Base-by-base conservation (phyloP, 35 echinoderm and acorn worm species). In the Chiridota heheva region DNA sequence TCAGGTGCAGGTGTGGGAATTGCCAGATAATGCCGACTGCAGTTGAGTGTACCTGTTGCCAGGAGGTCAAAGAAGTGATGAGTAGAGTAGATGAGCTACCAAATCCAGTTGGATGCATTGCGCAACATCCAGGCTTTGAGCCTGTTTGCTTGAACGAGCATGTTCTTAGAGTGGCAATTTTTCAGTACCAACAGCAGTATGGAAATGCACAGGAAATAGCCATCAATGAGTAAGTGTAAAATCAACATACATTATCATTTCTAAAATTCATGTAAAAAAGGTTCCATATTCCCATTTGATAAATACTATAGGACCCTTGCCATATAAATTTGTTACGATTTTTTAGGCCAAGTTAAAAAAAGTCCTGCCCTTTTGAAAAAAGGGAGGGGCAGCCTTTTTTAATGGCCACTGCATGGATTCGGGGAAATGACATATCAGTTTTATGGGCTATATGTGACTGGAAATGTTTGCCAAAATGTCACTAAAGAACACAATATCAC, bases 151-250 rank as follows among this genome's bases (percentile, higher is more conserved):
- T 42, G 3, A 81, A 64, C 58, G 40, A 15, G 5, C 60, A 66
- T 42, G 77, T 65, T 2, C 24, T 81, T 5, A 16, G 22, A 40
- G 60, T 66, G 5, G 58, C 77, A 40, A 64, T 64, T 32, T 64
- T 43, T 31, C 77, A 81, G 28, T 81, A 81, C 42, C 35, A 60
- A 5, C 77, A 81, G 32, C 77, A 81, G 40, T 81, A 46, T 81
- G 77, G 77, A 46, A 27, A 40, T 40, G 30, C 58, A n/a, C 58
- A 81, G 29, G 77, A 18, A 25, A 2, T 64, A 28, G 38, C 62
- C 29, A 65, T 66, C 1, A 64, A 66, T 46, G 77, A 81, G 60
- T 81, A 28, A 64, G 77, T 81, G 5, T 22, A 13, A 53, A 22
- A 53, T 53, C 10, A 22, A 13, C 22, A 53, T 13, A 53, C 48